Percentiles rank a stretch among this genome's conserved stretches.
Conservation (phyloP, 2,888 invertebrate genomes). For the Trachelus iudaicus region DNA sequence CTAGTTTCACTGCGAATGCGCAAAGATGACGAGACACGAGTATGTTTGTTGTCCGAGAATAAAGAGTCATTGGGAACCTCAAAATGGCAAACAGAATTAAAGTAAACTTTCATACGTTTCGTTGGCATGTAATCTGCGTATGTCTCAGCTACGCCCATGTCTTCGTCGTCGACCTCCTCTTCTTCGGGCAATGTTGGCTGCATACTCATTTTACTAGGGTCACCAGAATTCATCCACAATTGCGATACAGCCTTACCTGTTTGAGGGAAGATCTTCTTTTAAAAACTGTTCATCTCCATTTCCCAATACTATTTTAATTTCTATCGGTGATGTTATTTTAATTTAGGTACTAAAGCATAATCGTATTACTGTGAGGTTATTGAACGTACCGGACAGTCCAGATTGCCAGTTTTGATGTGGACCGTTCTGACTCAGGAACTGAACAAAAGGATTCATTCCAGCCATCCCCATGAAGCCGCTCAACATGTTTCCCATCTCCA, state of each 20-base stretch:
- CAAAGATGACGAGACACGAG: not conserved
- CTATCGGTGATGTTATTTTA: too few species aligned
- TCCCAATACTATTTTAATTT: too few species aligned
- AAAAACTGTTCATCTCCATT: too few species aligned
- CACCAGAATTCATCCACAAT: constrained; percentile 70
- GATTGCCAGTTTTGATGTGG: constrained; percentile 60
- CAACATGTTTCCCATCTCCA: constrained; percentile 63
- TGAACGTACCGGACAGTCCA: constrained; percentile 54
- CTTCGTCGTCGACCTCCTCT: constrained; percentile 92
- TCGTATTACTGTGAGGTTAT: constrained; percentile 13
- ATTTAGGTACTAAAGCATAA: not conserved
- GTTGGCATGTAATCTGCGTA: constrained; percentile 98
- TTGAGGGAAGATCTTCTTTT: not conserved
- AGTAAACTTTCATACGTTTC: constrained; percentile 75
- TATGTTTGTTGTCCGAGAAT: not conserved
- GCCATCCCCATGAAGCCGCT: constrained; percentile 61
- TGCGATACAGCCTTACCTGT: constrained; percentile 71
- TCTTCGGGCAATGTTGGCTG: constrained; percentile 70
- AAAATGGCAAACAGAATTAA: not conserved
- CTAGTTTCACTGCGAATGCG: constrained; percentile 81
- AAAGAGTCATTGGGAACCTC: not conserved
- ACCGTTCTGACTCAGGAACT: constrained; percentile 61
- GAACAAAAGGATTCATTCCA: constrained; percentile 65
- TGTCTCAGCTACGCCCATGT: constrained; percentile 97
- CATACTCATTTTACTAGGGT: constrained; percentile 65